Percentiles rank a stretch among this genome's conserved stretches.
phyloP scores from a whole-genome alignment of 1,140 invertebrate genomes.

The Platyscapa corneri region DNA sequence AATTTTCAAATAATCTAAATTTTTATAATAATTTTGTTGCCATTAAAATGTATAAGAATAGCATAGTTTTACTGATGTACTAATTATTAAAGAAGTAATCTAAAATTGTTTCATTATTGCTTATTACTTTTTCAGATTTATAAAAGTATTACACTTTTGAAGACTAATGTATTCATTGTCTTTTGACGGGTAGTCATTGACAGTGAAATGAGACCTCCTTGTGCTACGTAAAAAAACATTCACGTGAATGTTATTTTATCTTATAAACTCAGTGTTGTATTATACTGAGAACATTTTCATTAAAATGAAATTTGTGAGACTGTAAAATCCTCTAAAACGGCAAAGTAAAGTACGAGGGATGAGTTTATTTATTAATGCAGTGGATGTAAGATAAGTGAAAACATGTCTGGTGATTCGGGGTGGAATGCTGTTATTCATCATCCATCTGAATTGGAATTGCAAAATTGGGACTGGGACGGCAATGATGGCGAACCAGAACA shows the following conservation, averaged over 20 bases:
- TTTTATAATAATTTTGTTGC: too few species aligned
- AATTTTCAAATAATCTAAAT: too few species aligned
- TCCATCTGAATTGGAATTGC: slow-evolving; percentile 75
- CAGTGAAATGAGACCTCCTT: slow-evolving; percentile 33
- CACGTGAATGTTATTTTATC: slow-evolving; percentile 17
- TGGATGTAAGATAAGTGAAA: slow-evolving; percentile 43
- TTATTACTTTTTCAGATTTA: slow-evolving; percentile 19
- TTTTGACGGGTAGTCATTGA: background rate
- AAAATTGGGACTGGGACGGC: slow-evolving; percentile 74
- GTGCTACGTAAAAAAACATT: slow-evolving; percentile 4
- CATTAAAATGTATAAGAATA: background rate
- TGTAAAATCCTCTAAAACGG: slow-evolving; percentile 5
- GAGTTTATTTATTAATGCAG: slow-evolving; percentile 36
- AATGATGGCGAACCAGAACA: slow-evolving; percentile 77
- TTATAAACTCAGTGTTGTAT: slow-evolving; percentile 21
- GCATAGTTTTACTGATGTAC: background rate
- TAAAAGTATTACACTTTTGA: slow-evolving; percentile 5
- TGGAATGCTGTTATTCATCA: slow-evolving; percentile 79
- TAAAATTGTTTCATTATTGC: background rate
- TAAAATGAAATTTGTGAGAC: slow-evolving; percentile 30
- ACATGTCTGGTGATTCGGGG: slow-evolving; percentile 74
- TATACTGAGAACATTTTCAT: slow-evolving; percentile 20
- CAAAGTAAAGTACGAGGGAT: slow-evolving; percentile 33
- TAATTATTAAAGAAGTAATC: background rate
- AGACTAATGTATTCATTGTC: background rate